These are phyloP conservation scores for Crenichthys baileyi DNA, from an alignment of 2,797 vertebrate species.

Conservation along the genomic window DNA sequence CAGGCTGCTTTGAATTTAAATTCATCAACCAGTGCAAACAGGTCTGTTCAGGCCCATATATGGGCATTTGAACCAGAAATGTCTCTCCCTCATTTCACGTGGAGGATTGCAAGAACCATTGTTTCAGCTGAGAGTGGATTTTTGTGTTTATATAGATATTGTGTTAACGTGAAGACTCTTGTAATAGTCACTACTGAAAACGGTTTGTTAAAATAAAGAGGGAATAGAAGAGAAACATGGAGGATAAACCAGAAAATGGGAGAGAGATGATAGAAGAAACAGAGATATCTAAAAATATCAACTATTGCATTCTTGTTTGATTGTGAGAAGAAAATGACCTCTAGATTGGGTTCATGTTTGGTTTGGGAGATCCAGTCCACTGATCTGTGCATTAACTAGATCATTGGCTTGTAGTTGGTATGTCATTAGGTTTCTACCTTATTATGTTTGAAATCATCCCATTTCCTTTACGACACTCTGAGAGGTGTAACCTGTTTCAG, in stretches of 20 bases:
- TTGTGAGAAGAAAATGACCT: constrained; percentile 75
- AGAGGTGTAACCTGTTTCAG: neutral
- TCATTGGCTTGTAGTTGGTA: neutral
- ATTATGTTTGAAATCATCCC: neutral
- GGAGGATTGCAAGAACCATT: constrained; percentile 52
- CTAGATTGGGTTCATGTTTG: constrained; percentile 58
- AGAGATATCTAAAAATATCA: constrained; percentile 76
- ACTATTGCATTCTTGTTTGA: constrained; percentile 77
- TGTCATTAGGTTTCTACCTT: neutral
- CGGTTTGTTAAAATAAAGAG: constrained; percentile 24
- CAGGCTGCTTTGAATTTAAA: constrained; percentile 34
- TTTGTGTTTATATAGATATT: neutral
- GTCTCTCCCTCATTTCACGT: constrained; percentile 56
- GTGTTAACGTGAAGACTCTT: constrained; percentile 19
- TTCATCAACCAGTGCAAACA: constrained; percentile 56
- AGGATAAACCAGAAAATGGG: neutral
- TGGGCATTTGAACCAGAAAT: constrained; percentile 65
- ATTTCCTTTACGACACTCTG: neutral
- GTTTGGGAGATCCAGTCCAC: constrained; percentile 4
- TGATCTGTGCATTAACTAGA: neutral
- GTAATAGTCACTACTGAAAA: neutral
- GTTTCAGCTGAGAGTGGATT: constrained; percentile 37
- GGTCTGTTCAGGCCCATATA: constrained; percentile 70
- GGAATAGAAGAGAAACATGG: constrained; percentile 7
- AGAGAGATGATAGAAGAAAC: constrained; percentile 6